Percentiles rank a stretch among this genome's conserved stretches.
phyloP scores from a whole-genome alignment of 2,888 invertebrate species.

The Rhagonycha lutea region DNA sequence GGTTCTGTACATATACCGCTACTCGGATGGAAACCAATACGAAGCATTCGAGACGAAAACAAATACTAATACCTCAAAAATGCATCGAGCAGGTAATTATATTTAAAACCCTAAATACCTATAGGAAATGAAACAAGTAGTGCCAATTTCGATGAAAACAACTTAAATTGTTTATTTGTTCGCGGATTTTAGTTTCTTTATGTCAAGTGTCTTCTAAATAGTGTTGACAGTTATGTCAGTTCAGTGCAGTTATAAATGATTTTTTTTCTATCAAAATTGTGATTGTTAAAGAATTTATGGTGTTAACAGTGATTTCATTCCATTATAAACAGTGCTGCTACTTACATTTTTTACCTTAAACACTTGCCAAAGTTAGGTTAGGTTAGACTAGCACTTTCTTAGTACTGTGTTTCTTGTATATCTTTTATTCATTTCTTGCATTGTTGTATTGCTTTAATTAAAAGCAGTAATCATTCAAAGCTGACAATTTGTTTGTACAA shows the following conservation, averaged over 20 bases:
- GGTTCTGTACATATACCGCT: conserved; percentile 31
- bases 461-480: not conserved
- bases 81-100: conserved; percentile 48
- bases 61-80: conserved; percentile 51
- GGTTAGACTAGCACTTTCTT: conserved; percentile 34
- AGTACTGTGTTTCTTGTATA: not conserved
- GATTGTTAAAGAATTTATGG: not conserved
- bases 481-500: not conserved
- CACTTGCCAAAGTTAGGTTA: conserved; percentile 36
- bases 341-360: not conserved
- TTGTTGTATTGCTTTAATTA: not conserved
- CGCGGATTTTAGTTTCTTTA: conserved; percentile 42
- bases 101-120: conserved; percentile 29
- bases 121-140: conserved; percentile 10
- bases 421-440: not conserved
- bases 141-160: conserved; percentile 1
- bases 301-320: not conserved
- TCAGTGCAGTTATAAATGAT: conserved; percentile 28
- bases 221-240: conserved; percentile 55
- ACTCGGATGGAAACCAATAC: conserved; percentile 48
- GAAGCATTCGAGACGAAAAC: conserved; percentile 49
- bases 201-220: conserved; percentile 51
- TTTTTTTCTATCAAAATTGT: not conserved
- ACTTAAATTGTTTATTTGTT: conserved; percentile 27
- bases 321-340: not conserved